phyloP scores from a whole-genome alignment of 2,888 invertebrate species.

The Saturnia japonica region DNA sequence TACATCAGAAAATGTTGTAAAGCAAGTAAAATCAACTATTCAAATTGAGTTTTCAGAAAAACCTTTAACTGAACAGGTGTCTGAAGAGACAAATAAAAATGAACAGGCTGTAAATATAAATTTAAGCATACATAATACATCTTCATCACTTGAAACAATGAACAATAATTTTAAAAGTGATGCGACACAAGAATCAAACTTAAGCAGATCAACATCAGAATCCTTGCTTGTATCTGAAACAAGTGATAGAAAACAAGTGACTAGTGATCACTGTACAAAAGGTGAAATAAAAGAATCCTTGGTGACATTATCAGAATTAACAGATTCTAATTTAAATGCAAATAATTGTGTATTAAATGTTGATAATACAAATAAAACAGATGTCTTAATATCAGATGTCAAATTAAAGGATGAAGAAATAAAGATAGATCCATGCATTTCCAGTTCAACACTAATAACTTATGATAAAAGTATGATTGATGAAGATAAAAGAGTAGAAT shows the following conservation, averaged over 20 bases:
- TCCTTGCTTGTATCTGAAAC: neutral
- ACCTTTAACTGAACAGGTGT: neutral
- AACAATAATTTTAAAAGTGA: neutral
- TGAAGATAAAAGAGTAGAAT: slow-evolving; percentile 2
- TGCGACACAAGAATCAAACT: slow-evolving; percentile 7
- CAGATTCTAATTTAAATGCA: neutral
- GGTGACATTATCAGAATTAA: neutral
- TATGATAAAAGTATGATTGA: neutral
- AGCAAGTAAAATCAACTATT: slow-evolving; percentile 17
- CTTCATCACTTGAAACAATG: neutral
- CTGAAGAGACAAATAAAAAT: neutral
- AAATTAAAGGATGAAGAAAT: slow-evolving; percentile 6
- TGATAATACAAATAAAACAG: slow-evolving; percentile 1
- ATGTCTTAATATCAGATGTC: neutral
- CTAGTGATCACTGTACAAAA: neutral
- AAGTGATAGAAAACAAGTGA: neutral
- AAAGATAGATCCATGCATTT: slow-evolving; percentile 7
- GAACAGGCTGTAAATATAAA: slow-evolving; percentile 3
- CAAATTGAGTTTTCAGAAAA: slow-evolving; percentile 26
- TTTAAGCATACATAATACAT: slow-evolving; percentile 11
- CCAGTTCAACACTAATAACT: slow-evolving; percentile 31
- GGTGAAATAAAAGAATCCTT: slow-evolving; percentile 1
- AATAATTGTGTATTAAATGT: neutral
- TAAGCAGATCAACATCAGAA: neutral
- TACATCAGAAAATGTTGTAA: slow-evolving; percentile 25